Evolutionary conservation across 1,140 invertebrate species (phyloP).

Genomic region (Helicoverpa zea): DNA sequence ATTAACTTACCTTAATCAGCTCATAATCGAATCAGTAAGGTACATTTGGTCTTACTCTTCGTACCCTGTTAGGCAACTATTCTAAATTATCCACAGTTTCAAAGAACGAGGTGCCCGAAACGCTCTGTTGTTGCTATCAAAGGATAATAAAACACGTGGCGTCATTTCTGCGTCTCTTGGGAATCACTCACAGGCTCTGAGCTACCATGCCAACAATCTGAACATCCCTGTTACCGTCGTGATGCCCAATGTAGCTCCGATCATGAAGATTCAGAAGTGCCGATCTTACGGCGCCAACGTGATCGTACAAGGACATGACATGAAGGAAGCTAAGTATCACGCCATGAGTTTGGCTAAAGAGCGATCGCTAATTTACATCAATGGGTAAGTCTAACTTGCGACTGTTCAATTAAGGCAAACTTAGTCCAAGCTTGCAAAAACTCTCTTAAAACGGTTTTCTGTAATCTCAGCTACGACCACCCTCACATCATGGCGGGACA

Average conservation of each 20-base stretch:
- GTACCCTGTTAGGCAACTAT: neutral
- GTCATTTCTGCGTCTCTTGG: constrained; percentile 97
- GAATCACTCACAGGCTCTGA: constrained; percentile 95
- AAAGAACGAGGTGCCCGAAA: constrained; percentile 97
- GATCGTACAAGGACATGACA: constrained; percentile 93
- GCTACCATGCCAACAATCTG: constrained; percentile 94
- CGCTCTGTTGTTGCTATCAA: constrained; percentile 91
- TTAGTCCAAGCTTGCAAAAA: no score
- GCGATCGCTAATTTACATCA: constrained; percentile 92
- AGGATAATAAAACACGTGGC: constrained; percentile 91
- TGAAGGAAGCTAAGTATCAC: constrained; percentile 94
- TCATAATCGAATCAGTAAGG: neutral
- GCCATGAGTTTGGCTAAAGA: constrained; percentile 93
- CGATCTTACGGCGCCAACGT: constrained; percentile 94
- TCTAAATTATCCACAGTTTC: constrained; percentile 88
- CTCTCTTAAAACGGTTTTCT: no score
- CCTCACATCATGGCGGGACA: constrained; percentile 97
- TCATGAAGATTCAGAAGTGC: constrained; percentile 97
- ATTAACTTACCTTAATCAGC: no score
- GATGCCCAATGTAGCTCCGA: constrained; percentile 96
- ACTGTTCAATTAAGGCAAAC: no score
- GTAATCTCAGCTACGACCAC: constrained; percentile 93
- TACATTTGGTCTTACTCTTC: neutral
- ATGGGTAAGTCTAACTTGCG: constrained; percentile 88
- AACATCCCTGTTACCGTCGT: constrained; percentile 96